phyloP scores from a whole-genome alignment of 2,888 invertebrate genomes.

The Choristoneura rosaceana region DNA sequence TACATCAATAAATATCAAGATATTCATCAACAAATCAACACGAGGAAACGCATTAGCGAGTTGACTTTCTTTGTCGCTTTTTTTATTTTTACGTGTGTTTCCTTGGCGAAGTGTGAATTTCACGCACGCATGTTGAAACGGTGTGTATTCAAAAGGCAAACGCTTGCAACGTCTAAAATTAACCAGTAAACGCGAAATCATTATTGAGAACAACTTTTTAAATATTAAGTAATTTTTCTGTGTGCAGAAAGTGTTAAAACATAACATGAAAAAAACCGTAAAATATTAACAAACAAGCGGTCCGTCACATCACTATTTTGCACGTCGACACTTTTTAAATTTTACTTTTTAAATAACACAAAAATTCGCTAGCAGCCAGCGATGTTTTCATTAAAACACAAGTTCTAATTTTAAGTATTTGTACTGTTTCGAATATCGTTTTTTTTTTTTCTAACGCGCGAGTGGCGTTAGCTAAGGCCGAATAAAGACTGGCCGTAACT shows the following conservation, averaged over 20 bases:
- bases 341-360: slow-evolving; percentile 3
- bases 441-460: slow-evolving; percentile 56
- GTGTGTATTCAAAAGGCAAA: slow-evolving; percentile 40
- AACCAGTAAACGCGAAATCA: slow-evolving; percentile 14
- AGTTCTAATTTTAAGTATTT: slow-evolving; percentile 35
- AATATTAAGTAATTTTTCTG: slow-evolving; percentile 26
- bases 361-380: slow-evolving; percentile 4
- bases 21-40: slow-evolving; percentile 40
- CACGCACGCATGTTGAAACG: slow-evolving; percentile 51
- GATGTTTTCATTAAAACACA: neutral
- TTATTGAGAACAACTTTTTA: slow-evolving; percentile 6
- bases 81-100: slow-evolving; percentile 45
- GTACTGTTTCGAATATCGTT: slow-evolving; percentile 19
- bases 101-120: slow-evolving; percentile 48
- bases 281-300: slow-evolving; percentile 21
- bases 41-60: slow-evolving; percentile 43
- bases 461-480: slow-evolving; percentile 58
- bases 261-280: slow-evolving; percentile 18
- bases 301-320: slow-evolving; percentile 33
- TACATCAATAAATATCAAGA: slow-evolving; percentile 35
- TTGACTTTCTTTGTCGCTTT: slow-evolving; percentile 52
- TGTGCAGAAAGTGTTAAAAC: slow-evolving; percentile 26
- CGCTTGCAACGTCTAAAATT: slow-evolving; percentile 22
- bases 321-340: slow-evolving; percentile 20
- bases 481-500: slow-evolving; percentile 60